phyloP scores from a whole-genome alignment of 2,888 invertebrate genomes.

The Pheosia gnoma region DNA sequence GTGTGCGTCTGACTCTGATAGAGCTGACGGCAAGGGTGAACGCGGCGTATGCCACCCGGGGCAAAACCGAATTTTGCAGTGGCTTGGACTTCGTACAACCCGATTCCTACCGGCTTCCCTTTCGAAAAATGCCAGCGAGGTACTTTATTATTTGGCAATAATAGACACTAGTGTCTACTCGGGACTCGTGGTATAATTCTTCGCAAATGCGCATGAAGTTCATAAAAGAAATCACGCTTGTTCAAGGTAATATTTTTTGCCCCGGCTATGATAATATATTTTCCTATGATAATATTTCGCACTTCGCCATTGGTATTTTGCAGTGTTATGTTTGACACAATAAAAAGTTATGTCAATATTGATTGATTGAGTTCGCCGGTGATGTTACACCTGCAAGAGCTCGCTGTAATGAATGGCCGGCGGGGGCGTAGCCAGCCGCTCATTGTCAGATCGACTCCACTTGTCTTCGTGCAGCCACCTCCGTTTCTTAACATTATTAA shows the following conservation, averaged over 20 bases:
- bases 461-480: conserved; percentile 34
- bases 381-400: conserved; percentile 21
- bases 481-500: conserved; percentile 21
- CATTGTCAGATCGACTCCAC: conserved; percentile 46
- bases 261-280: no score
- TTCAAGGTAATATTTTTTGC: no score
- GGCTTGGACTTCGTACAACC: conserved; percentile 4
- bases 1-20: conserved; percentile 68
- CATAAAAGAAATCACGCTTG: no score
- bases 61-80: conserved; percentile 42
- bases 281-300: no score
- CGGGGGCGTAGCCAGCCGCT: conserved; percentile 42
- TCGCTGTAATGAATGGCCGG: conserved; percentile 45
- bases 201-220: no score
- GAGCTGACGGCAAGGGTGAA: conserved; percentile 24
- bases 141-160: no score
- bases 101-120: no score
- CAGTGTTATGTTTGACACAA: conserved; percentile 48
- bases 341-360: conserved; percentile 47
- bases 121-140: no score
- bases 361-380: conserved; percentile 45
- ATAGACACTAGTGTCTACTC: no score
- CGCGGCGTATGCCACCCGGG: conserved; percentile 19
- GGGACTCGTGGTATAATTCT: no score
- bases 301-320: conserved; percentile 30